These are phyloP conservation scores for Hippocampus barbouri DNA, from an alignment of 2,113 vertebrate species.

Conservation along the genomic window DNA sequence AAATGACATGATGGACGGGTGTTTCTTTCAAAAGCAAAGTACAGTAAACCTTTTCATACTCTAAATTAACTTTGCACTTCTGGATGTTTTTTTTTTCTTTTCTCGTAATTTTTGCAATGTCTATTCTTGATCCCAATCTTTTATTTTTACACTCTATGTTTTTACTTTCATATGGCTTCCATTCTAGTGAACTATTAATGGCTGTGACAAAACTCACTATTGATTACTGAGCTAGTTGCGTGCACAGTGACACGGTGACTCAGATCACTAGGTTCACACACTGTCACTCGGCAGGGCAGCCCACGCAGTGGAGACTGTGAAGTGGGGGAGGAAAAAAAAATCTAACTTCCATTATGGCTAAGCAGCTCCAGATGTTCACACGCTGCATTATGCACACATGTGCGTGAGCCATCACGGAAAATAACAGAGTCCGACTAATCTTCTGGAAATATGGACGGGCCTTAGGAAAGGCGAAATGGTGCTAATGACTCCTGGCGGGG, in stretches of 20 bases:
- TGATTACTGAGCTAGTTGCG: not conserved
- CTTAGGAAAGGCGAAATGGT: constrained; percentile 33
- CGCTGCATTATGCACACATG: constrained; percentile 59
- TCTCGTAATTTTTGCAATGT: not conserved
- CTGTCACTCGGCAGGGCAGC: constrained; percentile 7
- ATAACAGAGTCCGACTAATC: constrained; percentile 53
- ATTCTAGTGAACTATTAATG: not conserved
- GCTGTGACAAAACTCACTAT: not conserved
- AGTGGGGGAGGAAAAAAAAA: not conserved
- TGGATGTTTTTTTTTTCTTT: constrained; percentile 5
- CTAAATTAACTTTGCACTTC: not conserved
- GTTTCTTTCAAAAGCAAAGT: constrained; percentile 24
- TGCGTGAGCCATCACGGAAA: constrained; percentile 60
- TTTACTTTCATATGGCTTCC: not conserved
- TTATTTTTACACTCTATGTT: no score
- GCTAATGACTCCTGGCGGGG: constrained; percentile 31
- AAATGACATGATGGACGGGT: not conserved
- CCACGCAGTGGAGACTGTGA: not conserved
- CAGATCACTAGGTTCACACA: constrained; percentile 22
- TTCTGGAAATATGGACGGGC: constrained; percentile 55
- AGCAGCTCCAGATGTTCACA: constrained; percentile 65
- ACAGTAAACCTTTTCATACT: constrained; percentile 19
- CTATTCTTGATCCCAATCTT: no score
- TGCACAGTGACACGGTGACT: constrained; percentile 1
- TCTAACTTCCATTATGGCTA: constrained; percentile 31